Evolutionary conservation across 2,888 invertebrate species (phyloP), one percentile per base, ranked within the genome.

Genomic region (Bellardia bayeri): DNA sequence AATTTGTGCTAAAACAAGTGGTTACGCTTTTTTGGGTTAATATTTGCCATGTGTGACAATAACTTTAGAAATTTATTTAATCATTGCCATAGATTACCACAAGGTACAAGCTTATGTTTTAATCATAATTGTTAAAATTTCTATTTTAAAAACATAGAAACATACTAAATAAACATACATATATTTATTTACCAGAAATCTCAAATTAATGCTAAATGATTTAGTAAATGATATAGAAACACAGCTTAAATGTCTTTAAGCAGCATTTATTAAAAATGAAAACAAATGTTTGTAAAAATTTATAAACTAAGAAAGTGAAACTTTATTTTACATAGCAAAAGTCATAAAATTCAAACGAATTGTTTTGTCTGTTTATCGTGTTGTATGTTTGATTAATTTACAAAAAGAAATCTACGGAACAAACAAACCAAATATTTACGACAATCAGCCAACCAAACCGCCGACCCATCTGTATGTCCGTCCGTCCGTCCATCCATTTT

Each of bases 261-360:
- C 11, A 54, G 40, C 23, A n/a, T 64, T 54, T 54, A 66, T 40
- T 30, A 42, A 42, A 45, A 37, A 49, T 58, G 23, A 30, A 2
- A 45, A 40, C 1, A 76, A 40, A 16, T 37, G 2, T 7, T 11
- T 45, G 37, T 37, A 23, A 33, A 71, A 68, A 23, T 64, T 49
- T n/a, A 33, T 7, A 64, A 64, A 37, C 30, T 56, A 16, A 33
- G 69, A 83, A 86, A 83, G 86, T 86, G 86, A 86, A 86, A 86
- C 56, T 82, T 82, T 1, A 54, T 16, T 82, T 69, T 64, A 40
- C 71, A 63, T 76, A 75, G 16, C 45, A 69, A 33, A 23, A 49
- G 74, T 80, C 75, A 64, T 45, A 75, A 69, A 64, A 75, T 76
- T 69, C 68, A 86, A 69, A 33, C 56, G 42, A 64, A 68, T 75